Conservation (phyloP, 2,113 vertebrate genomes). For the Pituophis catenifer region DNA sequence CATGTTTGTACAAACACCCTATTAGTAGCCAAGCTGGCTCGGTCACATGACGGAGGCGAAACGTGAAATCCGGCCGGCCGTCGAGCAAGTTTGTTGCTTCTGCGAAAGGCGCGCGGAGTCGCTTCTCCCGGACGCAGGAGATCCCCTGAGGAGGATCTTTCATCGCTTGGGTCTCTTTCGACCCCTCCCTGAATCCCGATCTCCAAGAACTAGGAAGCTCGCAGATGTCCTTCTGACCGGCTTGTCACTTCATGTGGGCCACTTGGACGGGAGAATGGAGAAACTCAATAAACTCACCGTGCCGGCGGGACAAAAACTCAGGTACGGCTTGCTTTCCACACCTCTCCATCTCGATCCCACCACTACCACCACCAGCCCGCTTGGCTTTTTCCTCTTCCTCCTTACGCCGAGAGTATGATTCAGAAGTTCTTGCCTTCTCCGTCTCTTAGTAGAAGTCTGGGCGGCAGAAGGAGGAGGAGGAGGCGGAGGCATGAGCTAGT, state of each 20-base stretch:
- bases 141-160: background rate
- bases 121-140: background rate
- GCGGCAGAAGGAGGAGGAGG: no score
- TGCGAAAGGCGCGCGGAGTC: background rate
- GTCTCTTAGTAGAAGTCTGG: background rate
- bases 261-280: background rate
- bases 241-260: background rate
- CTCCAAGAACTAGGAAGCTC: background rate
- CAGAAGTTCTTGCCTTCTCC: background rate
- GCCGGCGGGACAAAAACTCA: conserved; percentile 29
- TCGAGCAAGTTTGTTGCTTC: conserved; percentile 1
- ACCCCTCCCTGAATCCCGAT: background rate
- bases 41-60: conserved; percentile 5
- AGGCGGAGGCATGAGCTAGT: no score
- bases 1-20: background rate
- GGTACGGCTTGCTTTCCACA: background rate
- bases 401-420: background rate
- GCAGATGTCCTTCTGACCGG: background rate
- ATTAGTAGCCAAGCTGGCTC: background rate
- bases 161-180: background rate
- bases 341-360: accelerated
- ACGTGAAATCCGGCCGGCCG: conserved; percentile 11
- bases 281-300: conserved; percentile 26
- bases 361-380: background rate
- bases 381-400: background rate